Base-by-base conservation (phyloP, 2,113 vertebrate genomes). In the Hipposideros armiger region DNA sequence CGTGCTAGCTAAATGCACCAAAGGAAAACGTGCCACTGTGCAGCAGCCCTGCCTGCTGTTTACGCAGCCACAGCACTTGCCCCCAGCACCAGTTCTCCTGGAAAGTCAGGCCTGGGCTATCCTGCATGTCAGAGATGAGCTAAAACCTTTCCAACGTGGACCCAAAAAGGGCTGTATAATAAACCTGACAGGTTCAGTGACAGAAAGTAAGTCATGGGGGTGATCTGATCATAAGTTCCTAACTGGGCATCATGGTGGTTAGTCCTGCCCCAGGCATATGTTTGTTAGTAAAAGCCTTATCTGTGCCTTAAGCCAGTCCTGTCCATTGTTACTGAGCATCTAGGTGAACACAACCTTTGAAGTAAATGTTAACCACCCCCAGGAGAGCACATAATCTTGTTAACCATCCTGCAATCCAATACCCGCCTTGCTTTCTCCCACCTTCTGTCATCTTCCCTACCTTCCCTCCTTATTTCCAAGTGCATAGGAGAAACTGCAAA, bases 11-110 rank as follows among this genome's bases (percentile, higher is more conserved):
- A 28, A 36, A 69, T 1, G 40, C 11, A 22, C 0, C 1, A 5
- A 17, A 20, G 50, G 45, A 4, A 19, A n/a, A 2, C 0, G 0
- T 7, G 26, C 3, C 5, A 26, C 5, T 1, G 1, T 30, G 5
- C 40, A 26, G 19, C 17, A 19, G 72, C 60, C 32, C 5, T 0
- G 0, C 2, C 7, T n/a, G 72, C 20, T n/a, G 22, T 24, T 40
- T 28, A 17, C 7, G 0, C 9, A 13, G 32, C 47, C 72, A 26
- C 1, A 20, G 10, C 22, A 62, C 32, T 10, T 8, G 50, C n/a
- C 24, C n/a, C 22, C 5, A 11, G 58, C 45, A 22, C 4, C 22
- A 11, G 5, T 9, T 52, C 64, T 78, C 47, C 54, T 32, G 62
- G 54, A 58, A 69, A 66, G 6, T 30, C 72, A 6, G 85, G 47